These are phyloP conservation scores for Plotosus lineatus DNA, from an alignment of 2,113 vertebrate species.

Conservation along the genomic window DNA sequence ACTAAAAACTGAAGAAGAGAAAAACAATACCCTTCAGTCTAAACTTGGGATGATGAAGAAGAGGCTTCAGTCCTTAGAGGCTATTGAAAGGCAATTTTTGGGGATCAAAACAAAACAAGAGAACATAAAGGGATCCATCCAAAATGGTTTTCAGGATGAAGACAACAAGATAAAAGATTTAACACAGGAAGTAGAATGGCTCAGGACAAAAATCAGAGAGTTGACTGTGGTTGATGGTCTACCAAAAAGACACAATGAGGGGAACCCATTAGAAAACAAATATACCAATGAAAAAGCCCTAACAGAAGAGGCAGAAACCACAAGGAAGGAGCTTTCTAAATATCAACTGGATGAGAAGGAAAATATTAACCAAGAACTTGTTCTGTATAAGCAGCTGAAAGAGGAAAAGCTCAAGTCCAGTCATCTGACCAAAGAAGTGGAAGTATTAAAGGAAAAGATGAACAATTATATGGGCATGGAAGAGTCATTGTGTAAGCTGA, in stretches of 20 bases:
- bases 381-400: constrained; percentile 86
- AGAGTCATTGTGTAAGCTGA: constrained; percentile 85
- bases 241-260: constrained; percentile 88
- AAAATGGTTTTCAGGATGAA: constrained; percentile 83
- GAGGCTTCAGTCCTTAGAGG: constrained; percentile 88
- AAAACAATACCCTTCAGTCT: constrained; percentile 84
- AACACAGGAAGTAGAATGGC: constrained; percentile 90
- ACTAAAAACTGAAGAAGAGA: constrained; percentile 86
- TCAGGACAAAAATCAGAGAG: constrained; percentile 87
- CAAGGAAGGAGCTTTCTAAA: constrained; percentile 84
- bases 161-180: constrained; percentile 96
- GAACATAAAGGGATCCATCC: constrained; percentile 72
- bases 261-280: constrained; percentile 85
- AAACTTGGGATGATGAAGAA: constrained; percentile 89
- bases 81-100: constrained; percentile 83
- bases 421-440: constrained; percentile 88
- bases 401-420: constrained; percentile 93
- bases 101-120: constrained; percentile 89
- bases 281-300: constrained; percentile 82
- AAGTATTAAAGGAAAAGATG: constrained; percentile 92
- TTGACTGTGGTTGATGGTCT: constrained; percentile 90
- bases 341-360: constrained; percentile 91
- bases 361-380: constrained; percentile 87
- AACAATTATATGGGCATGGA: constrained; percentile 91
- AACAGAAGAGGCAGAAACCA: constrained; percentile 85